Conservation (phyloP, 2,888 invertebrate genomes). For the Gryllus longicercus region DNA sequence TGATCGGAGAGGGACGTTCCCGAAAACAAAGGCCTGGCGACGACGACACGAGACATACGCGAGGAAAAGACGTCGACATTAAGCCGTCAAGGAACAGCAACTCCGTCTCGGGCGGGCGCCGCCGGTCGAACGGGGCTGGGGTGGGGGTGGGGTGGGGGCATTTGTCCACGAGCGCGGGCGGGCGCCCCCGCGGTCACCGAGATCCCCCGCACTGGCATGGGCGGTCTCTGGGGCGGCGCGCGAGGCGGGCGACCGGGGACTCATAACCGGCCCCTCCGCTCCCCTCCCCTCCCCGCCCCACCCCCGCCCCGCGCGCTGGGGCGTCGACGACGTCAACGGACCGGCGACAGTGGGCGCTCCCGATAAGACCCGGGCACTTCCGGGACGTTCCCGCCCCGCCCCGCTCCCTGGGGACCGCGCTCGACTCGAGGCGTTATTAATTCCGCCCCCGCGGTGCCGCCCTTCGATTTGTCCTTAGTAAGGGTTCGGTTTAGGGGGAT, state of each 20-base stretch:
- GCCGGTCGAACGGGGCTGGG: too few relatives aligned
- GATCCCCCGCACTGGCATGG: not conserved
- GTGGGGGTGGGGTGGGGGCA: too few relatives aligned
- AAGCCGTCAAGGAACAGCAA: too few relatives aligned
- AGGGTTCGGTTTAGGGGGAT: slow-evolving; percentile 1
- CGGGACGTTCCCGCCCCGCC: not conserved
- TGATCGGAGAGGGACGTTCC: too few relatives aligned
- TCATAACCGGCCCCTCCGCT: not conserved
- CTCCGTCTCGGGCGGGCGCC: too few relatives aligned
- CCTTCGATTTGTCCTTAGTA: slow-evolving; percentile 9
- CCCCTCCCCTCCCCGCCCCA: not conserved
- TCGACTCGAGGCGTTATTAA: not conserved
- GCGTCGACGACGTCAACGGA: not conserved
- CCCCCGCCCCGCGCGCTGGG: not conserved
- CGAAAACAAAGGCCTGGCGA: too few relatives aligned
- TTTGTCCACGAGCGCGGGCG: too few relatives aligned
- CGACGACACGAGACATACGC: too few relatives aligned
- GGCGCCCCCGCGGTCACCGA: not conserved
- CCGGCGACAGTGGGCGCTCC: not conserved
- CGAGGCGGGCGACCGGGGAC: not conserved
- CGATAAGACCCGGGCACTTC: not conserved
- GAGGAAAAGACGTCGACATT: too few relatives aligned
- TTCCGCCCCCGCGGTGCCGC: not conserved
- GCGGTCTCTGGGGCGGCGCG: not conserved
- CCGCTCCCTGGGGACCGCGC: not conserved